Conservation (phyloP, 1,140 invertebrate species). For the Drosophila elegans region DNA sequence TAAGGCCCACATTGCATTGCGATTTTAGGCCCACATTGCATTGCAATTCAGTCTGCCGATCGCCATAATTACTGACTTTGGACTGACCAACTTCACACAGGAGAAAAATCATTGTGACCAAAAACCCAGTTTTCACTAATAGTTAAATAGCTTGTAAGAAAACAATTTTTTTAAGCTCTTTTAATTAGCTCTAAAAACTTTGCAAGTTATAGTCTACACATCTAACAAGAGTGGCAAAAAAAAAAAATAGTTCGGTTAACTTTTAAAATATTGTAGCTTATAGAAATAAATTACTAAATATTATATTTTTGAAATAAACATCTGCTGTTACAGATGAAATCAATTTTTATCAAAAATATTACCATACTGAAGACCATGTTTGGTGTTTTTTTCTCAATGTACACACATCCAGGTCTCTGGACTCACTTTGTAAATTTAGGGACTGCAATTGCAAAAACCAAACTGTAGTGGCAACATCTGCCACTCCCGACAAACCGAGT, state of each 20-base stretch:
- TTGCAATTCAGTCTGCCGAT: conserved; percentile 64
- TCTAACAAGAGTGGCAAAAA: too few relatives aligned
- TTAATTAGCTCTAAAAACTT: too few relatives aligned
- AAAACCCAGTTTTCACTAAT: neutral
- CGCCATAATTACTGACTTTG: conserved; percentile 70
- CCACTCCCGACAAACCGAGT: conserved; percentile 38
- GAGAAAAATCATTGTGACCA: neutral
- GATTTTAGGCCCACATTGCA: conserved; percentile 62
- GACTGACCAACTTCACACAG: conserved; percentile 12
- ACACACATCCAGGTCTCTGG: neutral
- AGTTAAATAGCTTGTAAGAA: too few relatives aligned
- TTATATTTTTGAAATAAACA: too few relatives aligned
- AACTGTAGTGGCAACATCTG: conserved; percentile 20
- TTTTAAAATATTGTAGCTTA: too few relatives aligned
- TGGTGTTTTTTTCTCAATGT: neutral
- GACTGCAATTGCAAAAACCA: neutral
- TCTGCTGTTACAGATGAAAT: too few relatives aligned
- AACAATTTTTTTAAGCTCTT: too few relatives aligned
- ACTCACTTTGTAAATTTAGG: neutral
- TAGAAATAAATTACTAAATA: too few relatives aligned
- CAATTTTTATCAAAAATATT: too few relatives aligned
- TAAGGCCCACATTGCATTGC: conserved; percentile 63
- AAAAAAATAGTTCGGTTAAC: too few relatives aligned
- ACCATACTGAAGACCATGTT: too few relatives aligned
- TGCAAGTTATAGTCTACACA: too few relatives aligned